These are phyloP conservation scores for Lagorchestes hirsutus DNA, from an alignment of 2,797 vertebrate genomes.

Conservation along the genomic window DNA sequence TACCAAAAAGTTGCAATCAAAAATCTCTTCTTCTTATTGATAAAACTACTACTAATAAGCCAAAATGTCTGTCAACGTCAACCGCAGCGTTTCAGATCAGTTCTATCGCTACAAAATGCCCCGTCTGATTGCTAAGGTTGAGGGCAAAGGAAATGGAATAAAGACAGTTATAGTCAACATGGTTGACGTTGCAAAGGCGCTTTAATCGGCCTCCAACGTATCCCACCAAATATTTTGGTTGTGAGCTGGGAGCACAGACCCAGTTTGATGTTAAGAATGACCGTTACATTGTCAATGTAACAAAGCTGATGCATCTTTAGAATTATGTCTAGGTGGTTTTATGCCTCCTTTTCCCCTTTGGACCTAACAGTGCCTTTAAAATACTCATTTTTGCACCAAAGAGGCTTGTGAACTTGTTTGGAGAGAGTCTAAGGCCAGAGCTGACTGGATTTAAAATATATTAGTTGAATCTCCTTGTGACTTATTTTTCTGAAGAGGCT, in stretches of 20 bases:
- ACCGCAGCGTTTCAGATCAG: constrained; percentile 99
- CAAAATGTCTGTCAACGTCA: constrained; percentile 99
- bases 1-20: constrained; percentile 99
- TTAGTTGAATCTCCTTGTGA: not conserved
- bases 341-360: not conserved
- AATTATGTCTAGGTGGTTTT: not conserved
- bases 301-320: not conserved
- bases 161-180: constrained; percentile 99
- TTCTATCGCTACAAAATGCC: constrained; percentile 99
- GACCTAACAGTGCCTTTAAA: not conserved
- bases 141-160: constrained; percentile 99
- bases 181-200: constrained; percentile 99
- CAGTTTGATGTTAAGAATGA: constrained; percentile 99
- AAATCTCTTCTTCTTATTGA: constrained; percentile 99
- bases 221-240: constrained; percentile 99
- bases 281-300: constrained; percentile 99
- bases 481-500: not conserved
- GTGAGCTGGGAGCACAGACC: constrained; percentile 99
- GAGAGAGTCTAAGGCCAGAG: not conserved
- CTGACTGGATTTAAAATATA: not conserved
- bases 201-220: constrained; percentile 99
- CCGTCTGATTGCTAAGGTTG: constrained; percentile 99
- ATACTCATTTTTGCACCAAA: accelerated
- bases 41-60: constrained; percentile 93
- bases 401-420: not conserved